Evolutionary conservation across 2,888 invertebrate genomes (phyloP).

Genomic region (Cryptosula pallasiana): DNA sequence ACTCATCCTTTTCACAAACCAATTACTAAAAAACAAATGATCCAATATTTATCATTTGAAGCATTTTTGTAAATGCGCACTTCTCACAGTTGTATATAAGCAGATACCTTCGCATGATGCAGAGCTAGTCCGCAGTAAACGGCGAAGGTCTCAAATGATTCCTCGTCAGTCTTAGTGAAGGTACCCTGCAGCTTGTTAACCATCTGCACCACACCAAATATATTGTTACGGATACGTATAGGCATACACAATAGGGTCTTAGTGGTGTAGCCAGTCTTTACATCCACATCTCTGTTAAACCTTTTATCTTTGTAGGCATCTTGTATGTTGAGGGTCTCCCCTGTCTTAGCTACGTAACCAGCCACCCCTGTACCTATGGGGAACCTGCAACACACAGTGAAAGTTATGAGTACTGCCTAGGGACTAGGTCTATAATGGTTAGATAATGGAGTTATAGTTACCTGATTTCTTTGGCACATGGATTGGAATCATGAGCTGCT

Average conservation of each 20-base stretch:
- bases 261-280: constrained; percentile 60
- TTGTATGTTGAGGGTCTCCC: constrained; percentile 70
- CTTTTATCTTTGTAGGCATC: constrained; percentile 74
- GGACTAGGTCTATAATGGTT: too few relatives aligned
- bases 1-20: too few relatives aligned
- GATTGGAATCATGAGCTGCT: constrained; percentile 21
- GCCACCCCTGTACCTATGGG: constrained; percentile 67
- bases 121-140: constrained; percentile 79
- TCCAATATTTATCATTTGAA: too few relatives aligned
- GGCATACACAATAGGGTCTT: constrained; percentile 80
- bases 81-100: too few relatives aligned
- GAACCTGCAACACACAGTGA: constrained; percentile 46
- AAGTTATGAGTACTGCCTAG: too few relatives aligned
- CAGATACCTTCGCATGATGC: constrained; percentile 74
- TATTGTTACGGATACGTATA: constrained; percentile 69
- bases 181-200: constrained; percentile 61
- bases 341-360: constrained; percentile 73
- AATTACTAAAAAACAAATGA: too few relatives aligned
- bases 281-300: constrained; percentile 64
- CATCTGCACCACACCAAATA: constrained; percentile 85
- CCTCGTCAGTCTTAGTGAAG: constrained; percentile 67
- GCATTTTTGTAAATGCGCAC: too few relatives aligned
- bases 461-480: constrained; percentile 40
- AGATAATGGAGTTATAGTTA: too few relatives aligned
- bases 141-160: constrained; percentile 76